Evolutionary conservation across 2,888 invertebrate species (phyloP).

Genomic region (Buathra laborator): DNA sequence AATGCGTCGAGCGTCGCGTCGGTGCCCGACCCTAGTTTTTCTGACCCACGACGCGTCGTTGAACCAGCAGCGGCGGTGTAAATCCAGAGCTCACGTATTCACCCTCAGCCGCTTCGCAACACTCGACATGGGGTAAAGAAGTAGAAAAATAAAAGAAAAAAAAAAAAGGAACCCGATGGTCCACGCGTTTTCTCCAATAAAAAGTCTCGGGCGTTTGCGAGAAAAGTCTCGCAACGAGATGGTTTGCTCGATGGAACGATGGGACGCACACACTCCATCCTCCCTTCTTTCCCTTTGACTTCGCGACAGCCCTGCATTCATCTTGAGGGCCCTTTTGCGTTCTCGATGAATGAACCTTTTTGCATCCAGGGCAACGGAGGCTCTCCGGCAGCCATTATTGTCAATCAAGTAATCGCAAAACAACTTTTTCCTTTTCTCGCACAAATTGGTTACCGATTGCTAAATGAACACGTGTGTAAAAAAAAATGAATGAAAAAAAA

Average conservation of each 20-base stretch:
- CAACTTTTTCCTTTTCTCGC: not conserved
- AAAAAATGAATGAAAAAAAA: too few relatives aligned
- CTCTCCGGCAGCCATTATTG: slow-evolving; percentile 9
- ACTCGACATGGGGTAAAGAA: slow-evolving; percentile 36
- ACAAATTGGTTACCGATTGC: too few relatives aligned
- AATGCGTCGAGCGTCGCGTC: slow-evolving; percentile 80
- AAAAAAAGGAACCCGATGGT: slow-evolving; percentile 37
- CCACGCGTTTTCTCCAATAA: slow-evolving; percentile 64
- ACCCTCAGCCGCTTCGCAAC: slow-evolving; percentile 45
- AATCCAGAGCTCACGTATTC: slow-evolving; percentile 36
- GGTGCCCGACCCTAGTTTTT: slow-evolving; percentile 54
- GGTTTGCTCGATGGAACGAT: slow-evolving; percentile 40
- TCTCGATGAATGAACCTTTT: slow-evolving; percentile 64
- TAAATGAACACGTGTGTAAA: too few relatives aligned
- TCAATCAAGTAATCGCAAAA: slow-evolving; percentile 37
- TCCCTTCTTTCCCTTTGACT: slow-evolving; percentile 52
- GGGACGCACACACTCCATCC: slow-evolving; percentile 28
- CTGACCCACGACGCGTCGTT: slow-evolving; percentile 42
- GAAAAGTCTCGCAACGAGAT: slow-evolving; percentile 62
- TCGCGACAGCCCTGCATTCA: slow-evolving; percentile 19
- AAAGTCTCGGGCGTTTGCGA: slow-evolving; percentile 69
- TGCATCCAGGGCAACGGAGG: slow-evolving; percentile 53
- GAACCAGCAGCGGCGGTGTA: slow-evolving; percentile 26
- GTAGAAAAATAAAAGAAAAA: slow-evolving; percentile 18
- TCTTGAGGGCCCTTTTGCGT: slow-evolving; percentile 39